These are phyloP conservation scores for Hemibagrus guttatus DNA, from an alignment of 2,797 vertebrate genomes.

Conservation along the genomic window DNA sequence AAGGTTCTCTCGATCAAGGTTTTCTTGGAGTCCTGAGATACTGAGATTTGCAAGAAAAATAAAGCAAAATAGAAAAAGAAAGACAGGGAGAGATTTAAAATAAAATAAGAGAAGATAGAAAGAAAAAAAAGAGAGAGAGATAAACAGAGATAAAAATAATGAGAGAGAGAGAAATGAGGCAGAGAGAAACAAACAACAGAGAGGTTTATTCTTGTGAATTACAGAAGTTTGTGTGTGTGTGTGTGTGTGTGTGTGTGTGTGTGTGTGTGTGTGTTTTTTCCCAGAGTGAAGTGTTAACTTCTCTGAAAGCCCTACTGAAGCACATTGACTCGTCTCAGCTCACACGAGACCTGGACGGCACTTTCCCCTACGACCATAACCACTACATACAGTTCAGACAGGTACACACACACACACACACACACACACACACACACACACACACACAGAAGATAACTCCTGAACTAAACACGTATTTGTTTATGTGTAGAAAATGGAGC, in stretches of 20 bases:
- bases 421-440: neutral
- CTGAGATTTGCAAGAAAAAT: neutral
- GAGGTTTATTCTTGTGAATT: neutral
- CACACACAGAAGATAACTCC: neutral
- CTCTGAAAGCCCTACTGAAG: slow-evolving; percentile 80
- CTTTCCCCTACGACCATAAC: slow-evolving; percentile 79
- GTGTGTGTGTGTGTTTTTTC: slow-evolving; percentile 20
- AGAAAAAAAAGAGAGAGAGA: neutral
- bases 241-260: slow-evolving; percentile 20
- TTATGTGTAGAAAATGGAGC: slow-evolving; percentile 81
- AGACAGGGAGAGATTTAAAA: neutral
- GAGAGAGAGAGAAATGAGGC: neutral
- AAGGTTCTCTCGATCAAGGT: no score
- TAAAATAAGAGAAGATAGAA: neutral
- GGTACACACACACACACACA: slow-evolving; percentile 63
- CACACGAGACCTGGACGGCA: slow-evolving; percentile 79
- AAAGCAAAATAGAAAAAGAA: neutral
- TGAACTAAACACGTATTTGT: neutral
- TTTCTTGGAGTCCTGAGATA: neutral
- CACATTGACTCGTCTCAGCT: slow-evolving; percentile 81
- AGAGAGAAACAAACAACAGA: neutral
- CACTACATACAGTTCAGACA: slow-evolving; percentile 83
- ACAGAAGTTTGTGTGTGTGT: neutral
- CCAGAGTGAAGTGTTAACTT: slow-evolving; percentile 80
- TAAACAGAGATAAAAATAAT: neutral